phyloP scores from a whole-genome alignment of 2,113 vertebrate species.

The Pygoscelis adeliae region DNA sequence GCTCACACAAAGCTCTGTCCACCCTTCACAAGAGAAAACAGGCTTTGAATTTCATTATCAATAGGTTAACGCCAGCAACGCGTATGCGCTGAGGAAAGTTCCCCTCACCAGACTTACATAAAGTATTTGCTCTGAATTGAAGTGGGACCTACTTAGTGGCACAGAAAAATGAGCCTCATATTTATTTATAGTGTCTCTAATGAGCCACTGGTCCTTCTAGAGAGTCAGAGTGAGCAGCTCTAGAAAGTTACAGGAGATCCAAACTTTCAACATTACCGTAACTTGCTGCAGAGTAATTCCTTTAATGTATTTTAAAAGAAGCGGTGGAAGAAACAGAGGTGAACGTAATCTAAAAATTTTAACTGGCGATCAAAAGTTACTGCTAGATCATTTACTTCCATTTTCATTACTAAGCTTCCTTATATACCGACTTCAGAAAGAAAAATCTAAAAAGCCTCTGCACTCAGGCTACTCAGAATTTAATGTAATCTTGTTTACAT shows the following conservation, averaged over 20 bases:
- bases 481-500: background rate
- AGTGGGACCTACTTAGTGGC: conserved; percentile 11
- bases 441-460: background rate
- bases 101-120: background rate
- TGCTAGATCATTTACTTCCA: background rate
- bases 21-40: background rate
- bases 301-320: background rate
- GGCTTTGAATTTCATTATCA: conserved; percentile 16
- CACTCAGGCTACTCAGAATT: background rate
- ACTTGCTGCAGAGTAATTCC: background rate
- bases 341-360: background rate
- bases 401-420: background rate
- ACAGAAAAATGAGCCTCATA: background rate
- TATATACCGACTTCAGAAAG: background rate
- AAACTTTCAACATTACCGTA: background rate
- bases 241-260: background rate
- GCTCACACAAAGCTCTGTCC: background rate
- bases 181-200: conserved; percentile 39
- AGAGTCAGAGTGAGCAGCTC: background rate
- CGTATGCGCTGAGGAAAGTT: background rate
- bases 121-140: conserved; percentile 16
- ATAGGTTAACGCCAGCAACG: background rate
- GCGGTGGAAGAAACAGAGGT: background rate
- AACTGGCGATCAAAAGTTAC: background rate
- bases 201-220: background rate